Conservation (phyloP, 2,888 invertebrate species). For the Cryptops parisi region DNA sequence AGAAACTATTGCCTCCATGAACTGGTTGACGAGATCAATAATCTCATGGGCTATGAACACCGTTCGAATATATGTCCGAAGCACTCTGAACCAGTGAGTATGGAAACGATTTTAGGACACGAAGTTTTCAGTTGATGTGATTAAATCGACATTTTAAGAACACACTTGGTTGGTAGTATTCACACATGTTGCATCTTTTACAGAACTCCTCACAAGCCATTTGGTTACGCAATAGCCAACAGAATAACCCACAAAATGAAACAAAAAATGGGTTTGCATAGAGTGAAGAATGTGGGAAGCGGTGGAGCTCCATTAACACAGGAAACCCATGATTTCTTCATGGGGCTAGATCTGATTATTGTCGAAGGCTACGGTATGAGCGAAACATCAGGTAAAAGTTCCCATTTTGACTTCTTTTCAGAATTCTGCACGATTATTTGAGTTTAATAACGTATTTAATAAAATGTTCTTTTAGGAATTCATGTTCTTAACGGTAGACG, state of each 20-base stretch:
- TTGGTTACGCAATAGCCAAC: not conserved
- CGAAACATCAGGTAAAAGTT: not conserved
- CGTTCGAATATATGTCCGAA: too few species aligned
- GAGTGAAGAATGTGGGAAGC: not conserved
- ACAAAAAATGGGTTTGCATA: not conserved
- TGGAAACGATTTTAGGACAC: not conserved
- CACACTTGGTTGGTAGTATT: too few species aligned
- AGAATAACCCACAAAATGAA: not conserved
- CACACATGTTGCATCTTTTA: too few species aligned
- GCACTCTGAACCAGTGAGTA: not conserved
- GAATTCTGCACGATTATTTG: too few species aligned
- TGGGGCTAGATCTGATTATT: not conserved
- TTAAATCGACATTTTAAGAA: too few species aligned
- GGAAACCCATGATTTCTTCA: slow-evolving; percentile 1
- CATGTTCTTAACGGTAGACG: not conserved
- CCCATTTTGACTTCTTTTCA: not conserved
- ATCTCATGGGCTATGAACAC: too few species aligned
- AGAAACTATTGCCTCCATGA: too few species aligned
- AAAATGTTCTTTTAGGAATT: not conserved
- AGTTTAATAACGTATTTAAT: too few species aligned
- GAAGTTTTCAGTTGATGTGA: too few species aligned
- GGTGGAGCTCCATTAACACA: not conserved
- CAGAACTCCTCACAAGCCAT: not conserved
- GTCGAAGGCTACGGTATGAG: slow-evolving; percentile 2
- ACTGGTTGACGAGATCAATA: too few species aligned